These are phyloP conservation scores for Uloborus plumipes DNA, from an alignment of 2,888 invertebrate species.

Conservation along the genomic window DNA sequence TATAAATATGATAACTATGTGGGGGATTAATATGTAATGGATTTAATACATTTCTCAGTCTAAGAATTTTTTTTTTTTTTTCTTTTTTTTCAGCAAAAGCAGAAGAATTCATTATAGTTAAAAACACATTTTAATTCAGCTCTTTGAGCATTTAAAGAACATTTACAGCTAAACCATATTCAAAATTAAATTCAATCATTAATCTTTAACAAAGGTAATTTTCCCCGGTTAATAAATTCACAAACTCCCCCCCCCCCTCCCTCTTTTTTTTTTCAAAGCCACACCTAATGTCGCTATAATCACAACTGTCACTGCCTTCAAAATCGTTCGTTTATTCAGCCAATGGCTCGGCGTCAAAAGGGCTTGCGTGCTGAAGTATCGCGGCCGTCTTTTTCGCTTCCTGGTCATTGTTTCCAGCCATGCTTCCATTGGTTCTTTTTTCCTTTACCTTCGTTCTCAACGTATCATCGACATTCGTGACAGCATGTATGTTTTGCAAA, in stretches of 20 bases:
- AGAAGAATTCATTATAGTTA: too few species aligned
- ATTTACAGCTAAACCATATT: too few species aligned
- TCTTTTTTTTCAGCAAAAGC: too few species aligned
- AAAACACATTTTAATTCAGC: too few species aligned
- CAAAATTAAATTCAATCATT: too few species aligned
- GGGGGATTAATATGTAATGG: too few species aligned
- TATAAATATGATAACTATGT: too few species aligned
- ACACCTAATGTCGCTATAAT: neutral
- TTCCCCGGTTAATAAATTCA: neutral
- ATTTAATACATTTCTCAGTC: too few species aligned
- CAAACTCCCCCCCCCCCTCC: neutral
- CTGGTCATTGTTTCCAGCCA: constrained; percentile 53
- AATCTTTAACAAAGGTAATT: too few species aligned
- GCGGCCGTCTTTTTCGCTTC: constrained; percentile 49
- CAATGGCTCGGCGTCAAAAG: neutral
- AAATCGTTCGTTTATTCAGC: constrained; percentile 18
- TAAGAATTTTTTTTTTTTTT: too few species aligned
- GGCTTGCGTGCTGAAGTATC: constrained; percentile 46
- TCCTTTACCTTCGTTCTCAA: constrained; percentile 12
- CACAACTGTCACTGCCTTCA: constrained; percentile 11
- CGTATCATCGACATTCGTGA: constrained; percentile 37
- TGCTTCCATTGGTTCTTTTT: constrained; percentile 23
- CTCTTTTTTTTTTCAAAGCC: neutral
- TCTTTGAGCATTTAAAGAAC: too few species aligned
- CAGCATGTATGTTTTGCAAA: neutral